Evolutionary conservation across 2,888 invertebrate genomes (phyloP).

Genomic region (Siphlonurus alternatus): DNA sequence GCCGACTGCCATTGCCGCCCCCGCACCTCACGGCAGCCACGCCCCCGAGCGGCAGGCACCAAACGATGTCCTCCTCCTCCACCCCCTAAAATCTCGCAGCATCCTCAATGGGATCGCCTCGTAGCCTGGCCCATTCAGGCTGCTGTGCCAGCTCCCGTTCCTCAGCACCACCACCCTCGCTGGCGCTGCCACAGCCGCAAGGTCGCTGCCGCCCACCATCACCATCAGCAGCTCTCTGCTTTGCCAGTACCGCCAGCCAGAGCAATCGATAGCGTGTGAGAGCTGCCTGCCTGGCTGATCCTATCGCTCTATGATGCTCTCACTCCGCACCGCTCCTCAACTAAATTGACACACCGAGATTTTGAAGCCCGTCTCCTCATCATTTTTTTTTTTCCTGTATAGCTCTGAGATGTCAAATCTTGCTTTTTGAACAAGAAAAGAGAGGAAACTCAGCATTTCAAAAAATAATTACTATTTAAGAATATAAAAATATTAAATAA

Average conservation of each 20-base stretch:
- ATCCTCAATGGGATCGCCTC: background rate
- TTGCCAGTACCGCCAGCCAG: background rate
- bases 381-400: background rate
- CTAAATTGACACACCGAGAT: background rate
- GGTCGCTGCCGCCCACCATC: background rate
- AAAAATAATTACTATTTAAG: no score
- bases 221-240: background rate
- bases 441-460: no score
- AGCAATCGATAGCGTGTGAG: background rate
- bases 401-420: no score
- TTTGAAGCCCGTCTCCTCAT: background rate
- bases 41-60: background rate
- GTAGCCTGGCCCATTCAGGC: slow-evolving; percentile 5
- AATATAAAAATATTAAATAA: no score
- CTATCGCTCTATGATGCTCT: background rate
- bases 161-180: background rate
- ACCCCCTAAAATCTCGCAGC: background rate
- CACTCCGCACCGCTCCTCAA: background rate
- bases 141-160: background rate
- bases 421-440: no score
- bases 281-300: background rate
- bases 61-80: no score
- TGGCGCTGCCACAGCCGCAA: background rate
- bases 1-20: background rate
- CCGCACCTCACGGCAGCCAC: background rate